These are phyloP conservation scores for Melanotaenia pygmaea DNA, from an alignment of 2,797 vertebrate genomes.

Conservation along the genomic window DNA sequence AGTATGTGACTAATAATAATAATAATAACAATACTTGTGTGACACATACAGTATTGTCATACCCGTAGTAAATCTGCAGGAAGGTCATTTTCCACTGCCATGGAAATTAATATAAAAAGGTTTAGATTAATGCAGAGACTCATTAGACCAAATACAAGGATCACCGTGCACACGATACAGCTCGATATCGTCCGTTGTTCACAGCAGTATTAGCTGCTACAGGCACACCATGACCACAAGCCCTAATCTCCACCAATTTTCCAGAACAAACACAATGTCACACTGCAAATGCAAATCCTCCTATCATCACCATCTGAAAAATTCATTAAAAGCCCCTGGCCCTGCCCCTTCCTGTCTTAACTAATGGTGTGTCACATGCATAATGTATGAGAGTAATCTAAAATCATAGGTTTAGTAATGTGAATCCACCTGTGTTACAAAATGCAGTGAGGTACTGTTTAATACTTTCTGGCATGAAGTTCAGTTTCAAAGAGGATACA, in stretches of 20 bases:
- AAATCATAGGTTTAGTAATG: slow-evolving; percentile 61
- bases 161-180: slow-evolving; percentile 20
- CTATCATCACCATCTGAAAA: slow-evolving; percentile 69
- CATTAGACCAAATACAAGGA: slow-evolving; percentile 49
- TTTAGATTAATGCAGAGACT: slow-evolving; percentile 59
- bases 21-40: slow-evolving; percentile 12
- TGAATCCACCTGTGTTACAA: slow-evolving; percentile 57
- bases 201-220: slow-evolving; percentile 52
- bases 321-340: slow-evolving; percentile 62
- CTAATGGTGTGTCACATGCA: slow-evolving; percentile 69
- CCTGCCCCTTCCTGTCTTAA: slow-evolving; percentile 51
- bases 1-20: neutral
- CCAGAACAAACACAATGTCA: slow-evolving; percentile 73
- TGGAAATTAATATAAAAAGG: slow-evolving; percentile 55
- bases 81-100: slow-evolving; percentile 35
- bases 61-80: slow-evolving; percentile 42
- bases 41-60: slow-evolving; percentile 12
- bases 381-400: slow-evolving; percentile 69
- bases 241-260: slow-evolving; percentile 71
- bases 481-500: slow-evolving; percentile 64
- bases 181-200: slow-evolving; percentile 37
- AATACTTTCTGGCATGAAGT: slow-evolving; percentile 60
- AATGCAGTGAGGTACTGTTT: slow-evolving; percentile 48
- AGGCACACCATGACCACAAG: slow-evolving; percentile 49
- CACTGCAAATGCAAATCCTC: slow-evolving; percentile 64